These are phyloP conservation scores for Venusia cambrica DNA, from an alignment of 2,888 invertebrate species.

Conservation along the genomic window DNA sequence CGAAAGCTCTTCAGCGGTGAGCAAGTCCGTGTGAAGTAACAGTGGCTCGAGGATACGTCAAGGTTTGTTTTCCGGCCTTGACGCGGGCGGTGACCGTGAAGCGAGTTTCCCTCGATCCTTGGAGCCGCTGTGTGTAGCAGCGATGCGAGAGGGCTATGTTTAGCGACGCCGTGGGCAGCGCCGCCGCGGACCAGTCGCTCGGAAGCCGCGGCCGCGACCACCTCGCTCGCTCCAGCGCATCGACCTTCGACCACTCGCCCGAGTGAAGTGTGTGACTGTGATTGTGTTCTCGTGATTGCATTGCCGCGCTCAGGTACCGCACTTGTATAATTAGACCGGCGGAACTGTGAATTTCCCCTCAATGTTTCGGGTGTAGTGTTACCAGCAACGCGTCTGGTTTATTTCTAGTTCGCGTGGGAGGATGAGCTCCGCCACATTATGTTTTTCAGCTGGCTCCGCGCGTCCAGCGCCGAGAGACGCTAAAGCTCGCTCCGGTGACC, in stretches of 20 bases:
- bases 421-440: constrained; percentile 44
- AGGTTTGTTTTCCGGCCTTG: constrained; percentile 73
- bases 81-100: constrained; percentile 39
- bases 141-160: constrained; percentile 58
- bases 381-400: constrained; percentile 69
- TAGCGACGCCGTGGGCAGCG: constrained; percentile 53
- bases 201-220: constrained; percentile 74
- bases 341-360: constrained; percentile 48
- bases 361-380: constrained; percentile 72
- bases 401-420: constrained; percentile 71
- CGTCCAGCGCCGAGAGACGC: constrained; percentile 31
- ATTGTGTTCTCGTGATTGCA: constrained; percentile 60
- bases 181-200: constrained; percentile 66
- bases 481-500: constrained; percentile 52
- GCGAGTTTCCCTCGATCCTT: constrained; percentile 39
- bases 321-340: constrained; percentile 46
- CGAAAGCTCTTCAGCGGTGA: not conserved
- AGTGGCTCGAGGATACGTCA: constrained; percentile 25
- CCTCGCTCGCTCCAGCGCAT: constrained; percentile 70
- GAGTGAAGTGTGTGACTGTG: constrained; percentile 79
- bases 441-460: constrained; percentile 41
- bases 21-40: constrained; percentile 1
- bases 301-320: constrained; percentile 47
- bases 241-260: constrained; percentile 73
- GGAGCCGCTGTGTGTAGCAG: constrained; percentile 56